Evolutionary conservation across 2,888 invertebrate species (phyloP), one percentile per base, ranked within the genome.

Genomic region (Entomobrya proxima): DNA sequence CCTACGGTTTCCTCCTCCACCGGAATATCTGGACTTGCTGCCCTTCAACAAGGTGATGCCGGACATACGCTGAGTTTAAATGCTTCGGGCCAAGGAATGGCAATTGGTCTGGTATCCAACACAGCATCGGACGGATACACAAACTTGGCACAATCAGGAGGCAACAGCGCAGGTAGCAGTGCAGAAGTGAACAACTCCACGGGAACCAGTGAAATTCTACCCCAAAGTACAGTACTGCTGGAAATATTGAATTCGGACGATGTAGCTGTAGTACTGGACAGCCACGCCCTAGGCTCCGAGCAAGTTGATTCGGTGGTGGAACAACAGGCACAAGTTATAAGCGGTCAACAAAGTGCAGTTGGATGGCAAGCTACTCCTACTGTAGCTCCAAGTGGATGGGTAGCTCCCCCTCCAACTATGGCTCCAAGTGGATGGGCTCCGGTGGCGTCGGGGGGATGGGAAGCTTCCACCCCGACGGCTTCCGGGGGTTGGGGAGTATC

Each of bases 301-400:
- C 2, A 72, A 15, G 24, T 72, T 1, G 24, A 24, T 24, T 9
- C 44, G 11, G 24, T 24, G 7, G 47, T 44, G 1, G 27, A 24
- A 13, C 72, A 72, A 40, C 3, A 27, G 2, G 47, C 72, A 18
- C 44, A 72, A 44, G 47, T 27, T 9, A 47, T 21, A 7, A 15
- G 44, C 13, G 18, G 37, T 3, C 18, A 18, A 55, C 27, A 21
- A 6, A 24, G 13, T 3, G 11, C 13, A 5, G 44, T 7, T 15
- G 55, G 55, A 21, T 55, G 55, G 55, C 21, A 13, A 9, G 47
- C 15, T 47, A 4, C 47, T 18, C 37, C 32, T 32, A 32, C 1
- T 18, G 67, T n/a, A n/a, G n/a, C n/a, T n/a, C n/a, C n/a, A n/a
- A n/a, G 72, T 11, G 72, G 72, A 0, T 72, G 72, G 72, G 30